phyloP scores from a whole-genome alignment of 2,797 vertebrate genomes.

The Alosa sapidissima region DNA sequence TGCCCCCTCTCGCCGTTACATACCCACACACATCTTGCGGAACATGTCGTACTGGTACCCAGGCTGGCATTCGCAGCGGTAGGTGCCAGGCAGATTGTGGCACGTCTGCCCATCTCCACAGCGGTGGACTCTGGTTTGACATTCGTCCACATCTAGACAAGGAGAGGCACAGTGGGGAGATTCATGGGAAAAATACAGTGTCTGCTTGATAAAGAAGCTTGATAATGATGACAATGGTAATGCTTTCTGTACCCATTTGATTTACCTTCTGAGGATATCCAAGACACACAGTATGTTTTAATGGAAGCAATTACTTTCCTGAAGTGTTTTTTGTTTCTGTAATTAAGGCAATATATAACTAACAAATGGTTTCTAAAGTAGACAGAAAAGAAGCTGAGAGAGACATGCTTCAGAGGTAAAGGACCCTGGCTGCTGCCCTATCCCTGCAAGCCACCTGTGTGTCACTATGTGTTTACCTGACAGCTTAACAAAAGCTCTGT shows the following conservation, averaged over 20 bases:
- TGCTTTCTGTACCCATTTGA: not conserved
- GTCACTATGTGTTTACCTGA: no score
- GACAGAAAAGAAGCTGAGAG: no score
- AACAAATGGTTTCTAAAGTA: no score
- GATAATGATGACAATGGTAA: not conserved
- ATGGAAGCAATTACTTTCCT: not conserved
- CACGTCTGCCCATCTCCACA: conserved; percentile 87
- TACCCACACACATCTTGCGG: conserved; percentile 86
- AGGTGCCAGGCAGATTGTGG: conserved; percentile 87
- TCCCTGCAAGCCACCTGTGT: no score
- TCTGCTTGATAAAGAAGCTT: not conserved
- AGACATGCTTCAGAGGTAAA: no score
- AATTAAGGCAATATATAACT: no score
- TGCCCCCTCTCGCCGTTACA: conserved; percentile 43
- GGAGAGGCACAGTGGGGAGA: conserved; percentile 8
- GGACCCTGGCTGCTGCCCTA: no score
- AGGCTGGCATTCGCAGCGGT: conserved; percentile 89
- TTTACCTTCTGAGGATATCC: not conserved
- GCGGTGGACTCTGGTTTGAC: conserved; percentile 75
- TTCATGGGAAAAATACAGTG: no score
- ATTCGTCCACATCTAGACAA: conserved; percentile 88
- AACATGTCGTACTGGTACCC: conserved; percentile 90
- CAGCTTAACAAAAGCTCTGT: not conserved
- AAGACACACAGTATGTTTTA: not conserved
- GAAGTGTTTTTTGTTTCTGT: not conserved